Conservation (phyloP, 1,140 invertebrate species). For the Aporrectodea caliginosa region DNA sequence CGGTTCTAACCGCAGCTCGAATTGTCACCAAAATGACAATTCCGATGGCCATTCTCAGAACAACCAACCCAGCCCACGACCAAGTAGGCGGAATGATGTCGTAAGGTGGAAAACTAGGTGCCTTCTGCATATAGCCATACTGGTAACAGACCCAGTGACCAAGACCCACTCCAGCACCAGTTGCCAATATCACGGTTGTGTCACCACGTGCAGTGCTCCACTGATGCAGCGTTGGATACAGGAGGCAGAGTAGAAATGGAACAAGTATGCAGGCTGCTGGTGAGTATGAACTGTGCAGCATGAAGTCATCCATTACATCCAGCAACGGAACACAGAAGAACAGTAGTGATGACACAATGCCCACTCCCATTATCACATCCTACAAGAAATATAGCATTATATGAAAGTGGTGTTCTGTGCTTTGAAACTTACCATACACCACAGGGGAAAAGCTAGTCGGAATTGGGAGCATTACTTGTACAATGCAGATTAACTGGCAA, state of each 20-base stretch:
- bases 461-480: too few relatives aligned
- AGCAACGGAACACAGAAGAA: constrained; percentile 69
- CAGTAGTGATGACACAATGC: constrained; percentile 67
- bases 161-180: constrained; percentile 70
- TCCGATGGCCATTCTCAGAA: constrained; percentile 70
- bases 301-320: constrained; percentile 68
- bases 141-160: constrained; percentile 83
- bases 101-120: constrained; percentile 54
- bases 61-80: constrained; percentile 68
- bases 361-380: constrained; percentile 55
- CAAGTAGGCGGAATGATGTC: constrained; percentile 65
- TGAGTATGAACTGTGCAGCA: constrained; percentile 66
- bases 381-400: constrained; percentile 47
- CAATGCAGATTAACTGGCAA: too few relatives aligned
- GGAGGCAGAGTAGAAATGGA: constrained; percentile 67
- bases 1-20: constrained; percentile 65
- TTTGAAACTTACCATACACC: too few relatives aligned
- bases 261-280: constrained; percentile 64
- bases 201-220: constrained; percentile 67
- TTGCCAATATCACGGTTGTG: constrained; percentile 73
- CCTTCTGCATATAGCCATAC: constrained; percentile 62
- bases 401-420: not conserved
- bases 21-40: constrained; percentile 68
- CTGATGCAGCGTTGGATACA: constrained; percentile 60
- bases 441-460: too few relatives aligned